Conservation (phyloP, 2,888 invertebrate genomes). For the Agonopterix arenella region DNA sequence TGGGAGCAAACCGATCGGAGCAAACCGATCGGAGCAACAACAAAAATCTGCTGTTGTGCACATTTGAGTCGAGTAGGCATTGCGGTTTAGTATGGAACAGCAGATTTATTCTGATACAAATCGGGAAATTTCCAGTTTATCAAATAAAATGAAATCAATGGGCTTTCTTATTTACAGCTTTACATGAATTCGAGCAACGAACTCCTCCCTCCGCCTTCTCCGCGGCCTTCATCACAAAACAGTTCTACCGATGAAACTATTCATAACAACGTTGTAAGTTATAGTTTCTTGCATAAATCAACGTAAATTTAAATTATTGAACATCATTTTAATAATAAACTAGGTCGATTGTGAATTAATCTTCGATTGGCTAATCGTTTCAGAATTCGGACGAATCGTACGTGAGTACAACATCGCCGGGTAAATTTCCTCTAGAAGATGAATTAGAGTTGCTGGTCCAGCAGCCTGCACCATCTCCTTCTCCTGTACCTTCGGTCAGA, state of each 20-base stretch:
- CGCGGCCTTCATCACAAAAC: conserved; percentile 62
- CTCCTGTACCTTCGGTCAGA: conserved; percentile 65
- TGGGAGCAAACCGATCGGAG: no score
- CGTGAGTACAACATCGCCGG: conserved; percentile 69
- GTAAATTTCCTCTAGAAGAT: conserved; percentile 69
- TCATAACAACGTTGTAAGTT: conserved; percentile 52
- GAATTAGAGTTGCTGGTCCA: conserved; percentile 53
- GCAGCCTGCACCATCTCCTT: conserved; percentile 45
- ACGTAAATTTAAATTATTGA: no score
- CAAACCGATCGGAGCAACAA: no score
- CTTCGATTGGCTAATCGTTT: conserved; percentile 10
- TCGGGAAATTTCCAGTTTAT: no score
- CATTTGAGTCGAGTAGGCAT: no score
- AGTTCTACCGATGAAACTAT: conserved; percentile 57
- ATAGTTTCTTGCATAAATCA: not conserved
- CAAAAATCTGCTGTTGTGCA: no score
- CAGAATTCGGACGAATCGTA: conserved; percentile 63
- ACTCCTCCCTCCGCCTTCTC: conserved; percentile 60
- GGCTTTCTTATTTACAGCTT: conserved; percentile 29
- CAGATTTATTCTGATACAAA: no score
- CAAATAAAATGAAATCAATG: not conserved
- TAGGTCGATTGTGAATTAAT: not conserved
- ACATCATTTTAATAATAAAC: no score
- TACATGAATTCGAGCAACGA: conserved; percentile 62
- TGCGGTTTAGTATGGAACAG: no score